These are phyloP conservation scores for Protobothrops mucrosquamatus DNA, from an alignment of 2,113 vertebrate species.

Conservation along the genomic window DNA sequence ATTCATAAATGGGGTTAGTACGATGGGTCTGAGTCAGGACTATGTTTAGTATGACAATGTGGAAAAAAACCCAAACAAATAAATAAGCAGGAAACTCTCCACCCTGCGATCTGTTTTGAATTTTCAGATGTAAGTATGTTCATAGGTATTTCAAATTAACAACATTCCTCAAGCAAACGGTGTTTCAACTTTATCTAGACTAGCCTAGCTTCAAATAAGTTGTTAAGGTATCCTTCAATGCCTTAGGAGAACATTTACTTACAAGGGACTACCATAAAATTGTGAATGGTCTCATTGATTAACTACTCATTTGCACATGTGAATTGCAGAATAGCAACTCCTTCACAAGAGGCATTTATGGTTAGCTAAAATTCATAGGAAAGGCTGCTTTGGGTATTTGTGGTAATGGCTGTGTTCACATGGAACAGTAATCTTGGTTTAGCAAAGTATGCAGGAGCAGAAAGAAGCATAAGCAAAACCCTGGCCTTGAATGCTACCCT, in stretches of 20 bases:
- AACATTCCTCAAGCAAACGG: neutral
- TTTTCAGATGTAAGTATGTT: neutral
- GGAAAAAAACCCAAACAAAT: neutral
- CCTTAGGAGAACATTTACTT: neutral
- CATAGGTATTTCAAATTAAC: conserved; percentile 1
- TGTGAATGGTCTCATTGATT: neutral
- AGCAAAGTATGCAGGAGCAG: neutral
- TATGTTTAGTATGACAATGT: neutral
- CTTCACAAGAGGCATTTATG: neutral
- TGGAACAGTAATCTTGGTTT: neutral
- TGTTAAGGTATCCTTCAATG: neutral
- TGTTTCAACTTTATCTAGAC: neutral
- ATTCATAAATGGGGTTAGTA: neutral
- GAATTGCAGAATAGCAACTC: neutral
- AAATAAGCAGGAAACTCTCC: neutral
- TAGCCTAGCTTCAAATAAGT: neutral
- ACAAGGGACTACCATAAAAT: neutral
- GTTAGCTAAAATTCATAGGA: neutral
- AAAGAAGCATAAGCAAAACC: neutral
- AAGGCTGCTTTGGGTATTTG: neutral
- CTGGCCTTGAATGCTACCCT: neutral
- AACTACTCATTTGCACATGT: neutral
- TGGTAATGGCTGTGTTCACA: neutral
- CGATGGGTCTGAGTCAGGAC: neutral
- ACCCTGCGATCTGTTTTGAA: conserved; percentile 11